Evolutionary conservation across 2,888 invertebrate species (phyloP), one percentile per base, ranked within the genome.

Genomic region (Creontiades dilutus): DNA sequence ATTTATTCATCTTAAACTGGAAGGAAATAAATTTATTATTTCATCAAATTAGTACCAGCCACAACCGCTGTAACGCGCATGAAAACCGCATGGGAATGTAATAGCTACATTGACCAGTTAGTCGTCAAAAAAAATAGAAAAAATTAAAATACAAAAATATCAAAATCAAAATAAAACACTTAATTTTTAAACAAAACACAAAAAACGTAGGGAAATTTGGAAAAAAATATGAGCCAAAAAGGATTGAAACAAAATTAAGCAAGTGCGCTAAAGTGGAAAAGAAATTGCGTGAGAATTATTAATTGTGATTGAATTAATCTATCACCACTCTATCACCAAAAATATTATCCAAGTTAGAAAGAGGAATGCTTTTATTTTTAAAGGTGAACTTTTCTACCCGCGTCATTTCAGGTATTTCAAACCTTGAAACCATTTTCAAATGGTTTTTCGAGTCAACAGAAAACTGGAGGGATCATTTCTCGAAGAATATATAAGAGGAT

Each of bases 251-350:
- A 88, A 52, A 80, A 88, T 80, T 48, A 23, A 89, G 57, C 61
- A 61, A 61, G 57, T 85, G 85, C 55, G 85, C 85, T 61, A 52
- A 82, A 48, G 55, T 48, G 48, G 27, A 82, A 82, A 82, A 68
- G 46, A 52, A 52, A 48, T 82, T 82, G 82, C 52, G 82, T 82
- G 82, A 82, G 82, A 82, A 82, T 82, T 82, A 46, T 12, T 37
- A 82, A 82, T 82, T 52, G 82, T 82, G 52, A 82, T 47, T 46
- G 16, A 37, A 80, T 55, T 85, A 55, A 57, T 85, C 57, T 85
- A 75, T 75, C 68, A 86, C 68, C 68, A 75, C 37, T 55, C 75
- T 75, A 48, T 86, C 68, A 86, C 86, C 86, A 86, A 75, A n/a
- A 46, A 46, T 86, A 81, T 82, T 82, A 82, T 52, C 52, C 27